Conservation (phyloP, 2,888 invertebrate genomes). For the Eustalomyia histrio region DNA sequence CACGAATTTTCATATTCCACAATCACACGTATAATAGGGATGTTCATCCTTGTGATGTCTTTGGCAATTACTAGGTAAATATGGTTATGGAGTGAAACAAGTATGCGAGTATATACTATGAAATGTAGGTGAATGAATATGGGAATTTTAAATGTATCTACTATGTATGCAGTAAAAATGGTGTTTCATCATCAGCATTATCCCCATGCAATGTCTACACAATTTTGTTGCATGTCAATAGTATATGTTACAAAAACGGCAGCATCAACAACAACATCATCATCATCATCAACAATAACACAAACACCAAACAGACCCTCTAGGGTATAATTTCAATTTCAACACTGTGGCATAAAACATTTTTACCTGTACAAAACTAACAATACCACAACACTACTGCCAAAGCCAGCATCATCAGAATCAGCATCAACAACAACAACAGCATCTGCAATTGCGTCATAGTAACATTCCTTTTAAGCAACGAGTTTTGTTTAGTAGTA, state of each 20-base stretch:
- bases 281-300: conserved; percentile 17
- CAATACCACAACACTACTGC: conserved; percentile 34
- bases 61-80: too few species aligned
- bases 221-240: background rate
- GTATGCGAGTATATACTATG: too few species aligned
- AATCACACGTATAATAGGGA: too few species aligned
- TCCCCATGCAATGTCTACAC: conserved; percentile 21
- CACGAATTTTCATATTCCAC: too few species aligned
- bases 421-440: conserved; percentile 14
- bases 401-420: conserved; percentile 29
- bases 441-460: conserved; percentile 19
- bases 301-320: conserved; percentile 50
- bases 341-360: conserved; percentile 67
- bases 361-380: conserved; percentile 32
- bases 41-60: too few species aligned
- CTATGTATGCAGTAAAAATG: conserved; percentile 10
- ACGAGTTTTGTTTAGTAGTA: background rate
- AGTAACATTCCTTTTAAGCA: conserved; percentile 27
- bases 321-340: conserved; percentile 76
- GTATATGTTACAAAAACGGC: background rate
- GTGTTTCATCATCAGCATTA: conserved; percentile 37
- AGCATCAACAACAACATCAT: conserved; percentile 12
- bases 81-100: background rate
- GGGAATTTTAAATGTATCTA: conserved; percentile 7
- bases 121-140: too few species aligned